Conservation (phyloP, 2,888 invertebrate genomes). For the Mythimna impura region DNA sequence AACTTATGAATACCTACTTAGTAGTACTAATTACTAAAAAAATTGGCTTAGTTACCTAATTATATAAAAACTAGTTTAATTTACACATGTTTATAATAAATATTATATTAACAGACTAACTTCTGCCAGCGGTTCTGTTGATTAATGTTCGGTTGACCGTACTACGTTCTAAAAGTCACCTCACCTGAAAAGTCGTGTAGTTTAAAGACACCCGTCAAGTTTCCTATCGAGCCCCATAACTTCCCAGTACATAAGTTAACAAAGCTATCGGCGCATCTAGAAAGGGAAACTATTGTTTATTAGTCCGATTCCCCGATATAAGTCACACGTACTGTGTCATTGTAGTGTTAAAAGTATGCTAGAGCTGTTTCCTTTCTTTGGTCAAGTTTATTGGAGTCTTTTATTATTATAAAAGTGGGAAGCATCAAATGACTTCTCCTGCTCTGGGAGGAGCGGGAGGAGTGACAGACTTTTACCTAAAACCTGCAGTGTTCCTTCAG, state of each 20-base stretch:
- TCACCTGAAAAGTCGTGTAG: conserved; percentile 36
- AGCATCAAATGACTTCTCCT: too few relatives aligned
- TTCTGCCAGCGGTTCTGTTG: too few relatives aligned
- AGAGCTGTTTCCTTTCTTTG: conserved; percentile 30
- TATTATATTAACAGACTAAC: too few relatives aligned
- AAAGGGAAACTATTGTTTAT: conserved; percentile 66
- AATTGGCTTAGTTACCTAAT: too few relatives aligned
- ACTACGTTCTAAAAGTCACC: conserved; percentile 10
- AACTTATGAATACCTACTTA: too few relatives aligned
- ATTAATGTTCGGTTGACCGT: not conserved
- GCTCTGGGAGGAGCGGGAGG: too few relatives aligned
- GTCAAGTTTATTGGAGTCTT: not conserved
- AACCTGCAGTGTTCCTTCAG: too few relatives aligned
- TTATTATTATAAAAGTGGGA: not conserved
- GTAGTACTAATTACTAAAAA: too few relatives aligned
- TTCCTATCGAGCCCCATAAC: conserved; percentile 56
- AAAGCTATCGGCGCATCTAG: conserved; percentile 64
- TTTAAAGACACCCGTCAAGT: conserved; percentile 46
- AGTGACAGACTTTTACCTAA: too few relatives aligned
- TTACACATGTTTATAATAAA: too few relatives aligned
- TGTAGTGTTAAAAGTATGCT: conserved; percentile 47
- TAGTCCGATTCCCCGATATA: conserved; percentile 58
- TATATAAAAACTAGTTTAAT: too few relatives aligned
- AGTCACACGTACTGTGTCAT: conserved; percentile 49
- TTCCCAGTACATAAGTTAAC: conserved; percentile 63